Conservation (phyloP, 2,113 vertebrate species). For the Azemiops feae region DNA sequence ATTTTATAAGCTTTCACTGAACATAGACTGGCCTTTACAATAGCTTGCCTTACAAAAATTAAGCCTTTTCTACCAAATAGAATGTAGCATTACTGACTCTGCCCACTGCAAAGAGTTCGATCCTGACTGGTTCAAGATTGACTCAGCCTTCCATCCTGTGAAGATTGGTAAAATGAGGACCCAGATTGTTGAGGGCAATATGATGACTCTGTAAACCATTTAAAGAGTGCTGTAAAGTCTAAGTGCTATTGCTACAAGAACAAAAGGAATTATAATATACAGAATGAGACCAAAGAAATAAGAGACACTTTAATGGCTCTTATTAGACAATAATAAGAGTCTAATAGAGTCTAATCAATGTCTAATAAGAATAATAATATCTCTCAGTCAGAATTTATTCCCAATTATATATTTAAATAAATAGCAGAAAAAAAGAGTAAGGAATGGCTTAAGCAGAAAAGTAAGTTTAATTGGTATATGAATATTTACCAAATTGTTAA, state of each 20-base stretch:
- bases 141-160: no score
- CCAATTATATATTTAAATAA: neutral
- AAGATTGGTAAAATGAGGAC: no score
- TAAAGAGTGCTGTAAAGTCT: neutral
- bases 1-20: neutral
- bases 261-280: neutral
- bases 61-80: neutral
- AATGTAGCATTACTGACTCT: no score
- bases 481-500: neutral
- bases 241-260: neutral
- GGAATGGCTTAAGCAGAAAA: neutral
- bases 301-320: neutral
- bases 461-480: neutral
- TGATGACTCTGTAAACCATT: neutral
- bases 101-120: no score
- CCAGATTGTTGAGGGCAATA: no score
- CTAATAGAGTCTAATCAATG: no score
- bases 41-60: neutral
- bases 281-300: neutral
- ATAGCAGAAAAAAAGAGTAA: neutral
- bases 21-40: no score
- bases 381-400: neutral
- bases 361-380: no score
- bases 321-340: no score
- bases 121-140: no score